Base-by-base conservation (phyloP, 2,113 vertebrate genomes). In the Oxyura jamaicensis region DNA sequence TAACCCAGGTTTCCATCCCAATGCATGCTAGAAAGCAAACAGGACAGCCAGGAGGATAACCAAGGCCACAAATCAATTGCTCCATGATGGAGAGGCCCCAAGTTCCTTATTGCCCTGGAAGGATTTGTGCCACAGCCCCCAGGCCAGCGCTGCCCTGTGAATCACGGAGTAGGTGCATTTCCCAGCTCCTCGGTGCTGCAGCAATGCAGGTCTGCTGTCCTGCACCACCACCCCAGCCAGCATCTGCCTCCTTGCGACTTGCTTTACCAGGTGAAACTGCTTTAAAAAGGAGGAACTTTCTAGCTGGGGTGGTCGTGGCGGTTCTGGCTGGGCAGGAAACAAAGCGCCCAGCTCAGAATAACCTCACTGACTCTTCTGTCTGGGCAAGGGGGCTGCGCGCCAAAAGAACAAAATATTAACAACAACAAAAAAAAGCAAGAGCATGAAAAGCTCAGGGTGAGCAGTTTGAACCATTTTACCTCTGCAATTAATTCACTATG, bases 221-320 rank as follows among this genome's bases (percentile, higher is more conserved):
- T 41, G 62, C 33, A n/a, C 6, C 0, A 19, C 11, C 67, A 28
- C 80, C 35, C 21, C n/a, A 68, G 29, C 28, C 74, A 74, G 53
- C n/a, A 63, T 29, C 44, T 25, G 22, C 58, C 44, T 36, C 52
- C 26, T 2, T 3, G 1, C 31, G 41, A 11, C 0, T 0, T 4
- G 14, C 44, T 79, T 56, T 6, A 39, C 1, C 4, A 41, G 23
- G 22, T 4, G 14, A 46, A 16, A 74, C 56, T 69, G 35, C 72
- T 74, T 16, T 72, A 55, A 52, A 73, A 39, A 52, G 13, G 12
- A 44, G 18, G 26, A 73, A 7, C 3, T n/a, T n/a, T 42, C 13
- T 69, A 73, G 75, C 15, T 20, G 4, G 22, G 13, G n/a, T 18
- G 42, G 20, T 42, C 58, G 21, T 0, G 4, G 4, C 36, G 50